Conservation (phyloP, 2,888 invertebrate genomes). For the Gerris lacustris region DNA sequence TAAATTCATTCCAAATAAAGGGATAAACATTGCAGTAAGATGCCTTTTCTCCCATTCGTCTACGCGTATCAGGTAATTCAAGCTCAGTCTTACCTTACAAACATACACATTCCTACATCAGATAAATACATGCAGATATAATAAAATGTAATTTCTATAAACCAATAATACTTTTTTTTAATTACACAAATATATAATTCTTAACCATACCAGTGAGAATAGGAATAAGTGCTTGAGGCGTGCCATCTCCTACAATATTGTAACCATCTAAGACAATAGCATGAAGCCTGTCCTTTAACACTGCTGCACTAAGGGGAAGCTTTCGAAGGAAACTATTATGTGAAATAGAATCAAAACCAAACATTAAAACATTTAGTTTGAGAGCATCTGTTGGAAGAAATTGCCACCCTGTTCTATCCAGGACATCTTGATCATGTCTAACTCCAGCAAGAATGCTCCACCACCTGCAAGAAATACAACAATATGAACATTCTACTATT, state of each 20-base stretch:
- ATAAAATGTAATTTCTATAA: too few species aligned
- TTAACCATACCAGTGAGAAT: slow-evolving; percentile 56
- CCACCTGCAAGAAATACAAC: slow-evolving; percentile 42
- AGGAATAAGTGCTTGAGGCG: slow-evolving; percentile 75
- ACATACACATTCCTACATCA: too few species aligned
- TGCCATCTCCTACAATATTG: slow-evolving; percentile 78
- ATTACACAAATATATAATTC: too few species aligned
- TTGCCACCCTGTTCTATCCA: slow-evolving; percentile 40
- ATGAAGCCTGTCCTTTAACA: slow-evolving; percentile 48
- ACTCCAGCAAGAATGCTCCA: slow-evolving; percentile 53
- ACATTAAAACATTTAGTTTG: slow-evolving; percentile 61
- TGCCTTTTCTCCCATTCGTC: slow-evolving; percentile 48
- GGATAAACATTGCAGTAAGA: slow-evolving; percentile 63
- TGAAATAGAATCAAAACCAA: slow-evolving; percentile 81
- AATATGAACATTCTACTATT: neutral
- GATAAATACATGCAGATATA: too few species aligned
- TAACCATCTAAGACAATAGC: slow-evolving; percentile 58
- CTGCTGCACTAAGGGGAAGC: slow-evolving; percentile 60
- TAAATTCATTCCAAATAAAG: slow-evolving; percentile 72
- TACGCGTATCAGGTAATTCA: slow-evolving; percentile 77
- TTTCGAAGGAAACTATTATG: slow-evolving; percentile 66
- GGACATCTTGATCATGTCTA: slow-evolving; percentile 39
- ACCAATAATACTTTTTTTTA: too few species aligned
- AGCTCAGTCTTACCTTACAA: slow-evolving; percentile 46
- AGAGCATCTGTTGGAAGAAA: slow-evolving; percentile 40